Evolutionary conservation across 2,888 invertebrate genomes (phyloP), one percentile per base, ranked within the genome.

Genomic region (Alsophila aescularia): DNA sequence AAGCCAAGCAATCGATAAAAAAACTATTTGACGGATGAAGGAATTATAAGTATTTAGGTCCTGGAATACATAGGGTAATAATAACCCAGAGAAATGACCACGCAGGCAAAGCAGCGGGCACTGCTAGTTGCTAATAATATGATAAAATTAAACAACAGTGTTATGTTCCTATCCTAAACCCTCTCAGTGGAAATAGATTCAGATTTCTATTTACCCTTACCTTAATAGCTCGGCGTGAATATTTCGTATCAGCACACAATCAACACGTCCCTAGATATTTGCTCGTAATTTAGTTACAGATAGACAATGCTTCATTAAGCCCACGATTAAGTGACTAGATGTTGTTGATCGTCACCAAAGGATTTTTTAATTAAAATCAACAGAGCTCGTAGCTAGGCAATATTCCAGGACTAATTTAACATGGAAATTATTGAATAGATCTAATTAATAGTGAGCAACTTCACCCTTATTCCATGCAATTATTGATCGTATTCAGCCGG

Each of bases 231-330:
- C 48, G 62, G 67, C 58, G 64, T 66, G 66, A 72, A 70, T 70
- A 71, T 67, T 68, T 73, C 67, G 68, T 70, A 70, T 69, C 67
- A 65, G 66, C 58, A 64, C 67, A 72, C 64, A 72, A 73, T 74
- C 69, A 74, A 67, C 70, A 69, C 63, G 68, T 70, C 67, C 67
- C 64, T 62, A 65, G 71, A 68, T 71, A 71, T 73, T 75, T 73
- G 69, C 70, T 67, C 66, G 67, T 73, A 77, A 76, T 75, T 76
- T 70, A 73, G 69, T 73, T 51, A 59, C 62, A 57, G 51, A 55
- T 21, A 45, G 66, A 71, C 68, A 77, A 77, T 72, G 60, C 62
- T 64, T 71, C 71, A 69, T 70, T 70, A 67, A 72, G 66, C 49
- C 53, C 49, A 53, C 67, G 69, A 69, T 72, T 64, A 69, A 70